These are phyloP conservation scores for Ennomos erosarius DNA, from an alignment of 2,888 invertebrate genomes.

Conservation along the genomic window DNA sequence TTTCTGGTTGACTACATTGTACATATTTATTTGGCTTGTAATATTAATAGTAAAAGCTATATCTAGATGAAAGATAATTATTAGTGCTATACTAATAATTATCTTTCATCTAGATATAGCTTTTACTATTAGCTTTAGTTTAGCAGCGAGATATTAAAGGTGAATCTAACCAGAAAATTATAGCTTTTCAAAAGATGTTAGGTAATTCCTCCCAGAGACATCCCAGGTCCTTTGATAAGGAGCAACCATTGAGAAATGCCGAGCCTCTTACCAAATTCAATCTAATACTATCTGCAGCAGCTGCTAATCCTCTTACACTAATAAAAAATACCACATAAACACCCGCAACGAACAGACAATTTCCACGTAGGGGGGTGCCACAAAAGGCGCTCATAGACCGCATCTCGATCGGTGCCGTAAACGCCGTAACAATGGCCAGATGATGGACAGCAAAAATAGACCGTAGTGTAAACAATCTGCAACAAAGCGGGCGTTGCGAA, in stretches of 20 bases:
- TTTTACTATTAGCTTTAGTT: no score
- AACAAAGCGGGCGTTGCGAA: conserved; percentile 73
- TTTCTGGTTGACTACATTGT: background rate
- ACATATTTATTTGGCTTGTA: no score
- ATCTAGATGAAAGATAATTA: no score
- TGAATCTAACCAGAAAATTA: no score
- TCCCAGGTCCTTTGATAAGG: background rate
- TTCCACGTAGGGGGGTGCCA: conserved; percentile 41
- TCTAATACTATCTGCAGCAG: background rate
- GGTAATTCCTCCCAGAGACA: no score
- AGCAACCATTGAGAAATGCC: background rate
- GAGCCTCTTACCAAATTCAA: conserved; percentile 9
- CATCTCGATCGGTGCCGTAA: conserved; percentile 65
- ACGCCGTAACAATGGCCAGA: conserved; percentile 83
- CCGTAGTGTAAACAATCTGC: conserved; percentile 78
- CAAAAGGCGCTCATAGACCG: conserved; percentile 65
- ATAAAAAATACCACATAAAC: conserved; percentile 5
- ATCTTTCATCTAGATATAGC: no score
- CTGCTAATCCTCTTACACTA: conserved; percentile 14
- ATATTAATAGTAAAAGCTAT: no score
- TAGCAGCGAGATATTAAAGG: no score
- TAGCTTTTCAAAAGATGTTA: background rate
- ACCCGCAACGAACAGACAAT: conserved; percentile 24
- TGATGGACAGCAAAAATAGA: conserved; percentile 84
- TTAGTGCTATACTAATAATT: no score